These are phyloP conservation scores for Hoplodrina ambigua DNA, from an alignment of 2,888 invertebrate species.

Conservation along the genomic window DNA sequence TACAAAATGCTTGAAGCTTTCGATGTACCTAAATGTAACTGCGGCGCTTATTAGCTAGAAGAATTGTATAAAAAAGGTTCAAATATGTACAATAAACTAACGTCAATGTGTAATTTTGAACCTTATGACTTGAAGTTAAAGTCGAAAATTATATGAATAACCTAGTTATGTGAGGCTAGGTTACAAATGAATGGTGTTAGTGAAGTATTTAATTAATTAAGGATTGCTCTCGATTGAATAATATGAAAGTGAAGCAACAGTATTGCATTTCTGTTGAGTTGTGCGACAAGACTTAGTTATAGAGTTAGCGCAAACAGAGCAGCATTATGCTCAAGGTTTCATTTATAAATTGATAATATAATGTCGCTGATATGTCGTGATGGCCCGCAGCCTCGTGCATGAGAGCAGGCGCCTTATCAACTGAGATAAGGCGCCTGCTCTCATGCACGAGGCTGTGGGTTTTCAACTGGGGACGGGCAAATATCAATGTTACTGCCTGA, in stretches of 20 bases:
- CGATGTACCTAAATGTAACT: slow-evolving; percentile 56
- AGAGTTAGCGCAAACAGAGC: no score
- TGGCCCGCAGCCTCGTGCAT: no score
- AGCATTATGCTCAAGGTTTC: no score
- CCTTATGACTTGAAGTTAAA: slow-evolving; percentile 41
- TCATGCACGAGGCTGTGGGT: no score
- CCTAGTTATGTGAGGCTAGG: slow-evolving; percentile 54
- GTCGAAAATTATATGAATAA: slow-evolving; percentile 37
- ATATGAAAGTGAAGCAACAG: slow-evolving; percentile 20
- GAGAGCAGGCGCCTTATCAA: no score
- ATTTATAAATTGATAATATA: no score
- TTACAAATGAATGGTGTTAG: slow-evolving; percentile 60
- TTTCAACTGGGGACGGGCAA: no score
- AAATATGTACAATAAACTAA: slow-evolving; percentile 50
- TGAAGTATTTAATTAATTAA: slow-evolving; percentile 56
- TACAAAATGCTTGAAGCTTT: slow-evolving; percentile 60
- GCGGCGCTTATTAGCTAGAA: slow-evolving; percentile 58
- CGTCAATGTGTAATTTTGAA: slow-evolving; percentile 38
- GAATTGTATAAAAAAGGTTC: slow-evolving; percentile 57
- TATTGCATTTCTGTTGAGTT: slow-evolving; percentile 38
- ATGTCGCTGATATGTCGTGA: no score
- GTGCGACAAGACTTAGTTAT: slow-evolving; percentile 7
- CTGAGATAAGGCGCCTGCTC: no score
- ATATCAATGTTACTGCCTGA: no score
- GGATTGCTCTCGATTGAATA: slow-evolving; percentile 33